Evolutionary conservation across 2,113 vertebrate genomes (phyloP).

Genomic region (Alouatta palliata): DNA sequence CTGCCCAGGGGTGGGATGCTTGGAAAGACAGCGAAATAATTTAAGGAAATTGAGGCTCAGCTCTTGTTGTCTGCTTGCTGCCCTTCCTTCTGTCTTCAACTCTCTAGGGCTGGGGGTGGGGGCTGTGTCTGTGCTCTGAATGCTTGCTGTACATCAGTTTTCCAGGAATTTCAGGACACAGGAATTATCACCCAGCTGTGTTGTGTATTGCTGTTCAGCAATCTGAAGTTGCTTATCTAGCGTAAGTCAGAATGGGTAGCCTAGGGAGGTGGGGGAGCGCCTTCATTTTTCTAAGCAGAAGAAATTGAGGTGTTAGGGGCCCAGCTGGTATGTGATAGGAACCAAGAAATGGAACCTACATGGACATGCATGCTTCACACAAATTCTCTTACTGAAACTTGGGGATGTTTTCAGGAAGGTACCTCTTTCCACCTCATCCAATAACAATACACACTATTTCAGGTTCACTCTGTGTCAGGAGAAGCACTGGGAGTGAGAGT

Average conservation of each 20-base stretch:
- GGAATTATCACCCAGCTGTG: constrained; percentile 78
- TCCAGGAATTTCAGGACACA: constrained; percentile 81
- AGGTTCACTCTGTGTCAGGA: not conserved
- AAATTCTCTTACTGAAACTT: not conserved
- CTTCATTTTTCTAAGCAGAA: constrained; percentile 64
- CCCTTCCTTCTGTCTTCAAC: constrained; percentile 48
- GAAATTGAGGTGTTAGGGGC: constrained; percentile 74
- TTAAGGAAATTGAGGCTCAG: not conserved
- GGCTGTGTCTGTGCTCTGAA: not conserved
- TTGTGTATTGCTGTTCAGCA: constrained; percentile 74
- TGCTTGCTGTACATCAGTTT: constrained; percentile 69
- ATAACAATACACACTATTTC: rapidly evolving
- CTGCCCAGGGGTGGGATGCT: constrained; percentile 19
- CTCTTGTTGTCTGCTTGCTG: not conserved
- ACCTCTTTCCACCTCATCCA: not conserved
- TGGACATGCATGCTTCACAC: not conserved
- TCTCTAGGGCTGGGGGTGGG: constrained; percentile 18
- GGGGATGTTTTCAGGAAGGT: not conserved
- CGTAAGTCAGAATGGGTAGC: constrained; percentile 71
- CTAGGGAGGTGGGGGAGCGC: constrained; percentile 32
- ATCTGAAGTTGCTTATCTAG: constrained; percentile 80
- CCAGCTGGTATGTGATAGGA: constrained; percentile 65
- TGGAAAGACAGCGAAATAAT: not conserved
- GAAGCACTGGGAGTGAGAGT: not conserved
- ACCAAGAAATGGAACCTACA: constrained; percentile 30